Conservation (phyloP, 2,113 vertebrate species). For the Monarcha castaneiventris region DNA sequence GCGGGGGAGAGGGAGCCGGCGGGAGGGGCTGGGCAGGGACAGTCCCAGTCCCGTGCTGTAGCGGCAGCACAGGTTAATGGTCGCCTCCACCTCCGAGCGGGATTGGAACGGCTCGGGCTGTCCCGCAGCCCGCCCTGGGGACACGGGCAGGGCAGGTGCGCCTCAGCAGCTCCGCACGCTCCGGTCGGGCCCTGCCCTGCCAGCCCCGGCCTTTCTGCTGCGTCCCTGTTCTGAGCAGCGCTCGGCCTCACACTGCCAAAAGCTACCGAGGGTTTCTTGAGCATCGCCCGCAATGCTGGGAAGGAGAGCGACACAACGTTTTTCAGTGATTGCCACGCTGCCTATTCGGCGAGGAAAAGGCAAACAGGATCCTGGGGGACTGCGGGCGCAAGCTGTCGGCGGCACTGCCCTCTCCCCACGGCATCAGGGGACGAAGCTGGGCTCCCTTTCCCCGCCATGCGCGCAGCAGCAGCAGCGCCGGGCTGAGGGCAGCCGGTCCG, state of each 20-base stretch:
- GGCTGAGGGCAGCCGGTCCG: no score
- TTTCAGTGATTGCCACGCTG: neutral
- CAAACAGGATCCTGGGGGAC: fast-evolving
- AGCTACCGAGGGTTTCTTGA: neutral
- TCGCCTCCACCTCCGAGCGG: no score
- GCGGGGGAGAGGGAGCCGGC: no score
- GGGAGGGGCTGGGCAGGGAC: neutral
- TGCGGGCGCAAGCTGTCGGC: fast-evolving
- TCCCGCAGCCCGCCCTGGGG: neutral
- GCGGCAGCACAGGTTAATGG: no score
- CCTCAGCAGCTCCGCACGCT: no score
- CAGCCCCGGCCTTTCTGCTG: neutral
- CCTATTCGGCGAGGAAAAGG: neutral
- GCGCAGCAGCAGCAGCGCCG: neutral
- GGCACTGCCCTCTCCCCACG: neutral
- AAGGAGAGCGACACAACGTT: neutral
- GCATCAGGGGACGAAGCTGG: fast-evolving
- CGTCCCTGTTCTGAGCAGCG: neutral
- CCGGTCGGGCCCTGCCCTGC: neutral
- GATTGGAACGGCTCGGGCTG: fast-evolving
- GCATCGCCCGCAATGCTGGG: no score
- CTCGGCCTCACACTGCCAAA: neutral
- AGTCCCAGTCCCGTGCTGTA: neutral
- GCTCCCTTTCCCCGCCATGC: fast-evolving
- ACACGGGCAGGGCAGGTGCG: neutral